Base-by-base conservation (phyloP, 2,797 vertebrate genomes). In the Dendrocincla fuliginosa region DNA sequence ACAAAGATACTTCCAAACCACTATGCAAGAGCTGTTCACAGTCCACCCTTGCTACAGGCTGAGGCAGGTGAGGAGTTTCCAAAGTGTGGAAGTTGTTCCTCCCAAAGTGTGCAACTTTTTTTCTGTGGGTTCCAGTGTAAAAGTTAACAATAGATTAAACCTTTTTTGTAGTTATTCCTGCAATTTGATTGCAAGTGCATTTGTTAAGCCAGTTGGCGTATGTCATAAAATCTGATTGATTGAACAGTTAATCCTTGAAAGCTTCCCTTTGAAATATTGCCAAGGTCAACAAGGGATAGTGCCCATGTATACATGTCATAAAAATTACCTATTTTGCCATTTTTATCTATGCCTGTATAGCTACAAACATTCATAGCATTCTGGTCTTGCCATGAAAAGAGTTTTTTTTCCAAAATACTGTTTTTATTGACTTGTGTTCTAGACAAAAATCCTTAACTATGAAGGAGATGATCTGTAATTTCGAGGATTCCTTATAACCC, bases 171-270 rank as follows among this genome's bases (percentile, higher is more conserved):
- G 61, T 95, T 91, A 88, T 88, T 95, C 46, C 68, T 90, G 89
- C 49, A 77, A 67, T 81, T 89, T 91, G 83, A 65, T 67, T 92
- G 53, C 67, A 70, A 94, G 71, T 90, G 76, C 37, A 16, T 86
- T 97, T 94, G 93, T 64, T 65, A 87, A 91, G 47, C 81, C 85
- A 95, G 92, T 85, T 95, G 87, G 89, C 0, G 2, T 59, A 73
- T 92, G 90, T 96, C 84, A 95, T 86, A 92, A 96, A 89, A 95
- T 90, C 64, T 96, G 92, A 96, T 95, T 96, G 96, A 97, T 95
- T 89, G 90, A 97, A 92, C 83, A 93, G 91, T 95, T 96, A 96
- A 97, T 93, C 90, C 89, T 79, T 68, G 77, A 92, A 95, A 92
- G 10, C 82, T 93, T 95, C 50, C 17, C 95, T 95, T 84, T 96